A percentile compares a stretch with the other conserved stretches of the same genome.
Evolutionary conservation across 2,113 vertebrate genomes (phyloP).

Genomic region (Dasyurus viverrinus): DNA sequence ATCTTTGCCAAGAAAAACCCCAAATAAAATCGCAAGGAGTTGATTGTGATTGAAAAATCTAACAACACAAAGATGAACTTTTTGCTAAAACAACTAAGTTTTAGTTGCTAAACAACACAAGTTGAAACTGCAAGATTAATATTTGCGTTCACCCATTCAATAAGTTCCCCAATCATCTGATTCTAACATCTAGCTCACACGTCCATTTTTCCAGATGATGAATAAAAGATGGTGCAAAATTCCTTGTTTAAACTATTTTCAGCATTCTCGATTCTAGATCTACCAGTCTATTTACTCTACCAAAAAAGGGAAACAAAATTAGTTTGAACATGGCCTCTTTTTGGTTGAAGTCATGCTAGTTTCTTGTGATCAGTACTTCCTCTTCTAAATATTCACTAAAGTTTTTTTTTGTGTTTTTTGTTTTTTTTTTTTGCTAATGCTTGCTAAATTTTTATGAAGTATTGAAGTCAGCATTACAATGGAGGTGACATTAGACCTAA

Average conservation of each 20-base stretch:
- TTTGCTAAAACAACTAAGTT: too few species aligned
- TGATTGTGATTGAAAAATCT: too few species aligned
- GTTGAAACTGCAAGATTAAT: neutral
- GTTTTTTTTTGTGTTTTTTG: neutral
- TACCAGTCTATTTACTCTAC: neutral
- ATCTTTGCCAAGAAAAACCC: too few species aligned
- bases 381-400: neutral
- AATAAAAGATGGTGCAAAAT: neutral
- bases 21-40: too few species aligned
- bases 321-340: neutral
- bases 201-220: neutral
- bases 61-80: too few species aligned
- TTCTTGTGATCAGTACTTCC: neutral
- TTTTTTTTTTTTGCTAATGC: neutral
- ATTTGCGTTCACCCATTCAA: neutral
- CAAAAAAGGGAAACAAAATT: neutral
- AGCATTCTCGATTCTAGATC: neutral
- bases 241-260: neutral
- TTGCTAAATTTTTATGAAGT: neutral
- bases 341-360: neutral
- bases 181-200: neutral
- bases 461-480: neutral
- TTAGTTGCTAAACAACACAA: too few species aligned
- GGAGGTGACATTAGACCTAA: neutral
- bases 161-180: neutral